Percentiles rank a stretch among this genome's conserved stretches.
Conservation (phyloP, 2,797 vertebrate genomes). For the Mus spretus region DNA sequence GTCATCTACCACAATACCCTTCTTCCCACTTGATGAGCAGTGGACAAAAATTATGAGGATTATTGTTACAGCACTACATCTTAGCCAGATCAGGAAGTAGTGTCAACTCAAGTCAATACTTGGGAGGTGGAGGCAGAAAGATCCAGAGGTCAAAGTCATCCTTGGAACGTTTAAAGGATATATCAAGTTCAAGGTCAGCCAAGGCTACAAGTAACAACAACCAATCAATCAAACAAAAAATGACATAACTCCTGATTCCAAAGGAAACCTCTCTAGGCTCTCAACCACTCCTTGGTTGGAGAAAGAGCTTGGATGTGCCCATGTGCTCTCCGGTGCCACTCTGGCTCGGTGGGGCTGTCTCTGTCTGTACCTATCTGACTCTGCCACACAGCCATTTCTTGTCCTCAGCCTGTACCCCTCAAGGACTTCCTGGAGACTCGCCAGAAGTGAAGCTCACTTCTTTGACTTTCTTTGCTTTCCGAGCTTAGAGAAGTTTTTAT, state of each 20-base stretch:
- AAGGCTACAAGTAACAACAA: background rate
- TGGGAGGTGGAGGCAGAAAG: background rate
- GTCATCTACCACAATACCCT: background rate
- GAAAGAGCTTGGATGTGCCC: background rate
- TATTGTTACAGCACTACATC: background rate
- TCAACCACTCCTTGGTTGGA: background rate
- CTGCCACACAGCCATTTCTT: background rate
- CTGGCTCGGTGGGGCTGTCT: background rate
- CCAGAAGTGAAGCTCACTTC: background rate
- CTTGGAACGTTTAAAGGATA: background rate
- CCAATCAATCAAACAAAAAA: background rate
- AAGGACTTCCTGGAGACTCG: background rate
- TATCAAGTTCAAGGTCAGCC: background rate
- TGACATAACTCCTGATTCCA: background rate
- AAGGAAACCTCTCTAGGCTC: background rate
- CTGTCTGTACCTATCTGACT: background rate
- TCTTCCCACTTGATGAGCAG: background rate
- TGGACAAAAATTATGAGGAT: background rate
- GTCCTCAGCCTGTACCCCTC: background rate
- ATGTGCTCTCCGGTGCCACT: background rate
- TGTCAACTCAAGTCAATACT: background rate
- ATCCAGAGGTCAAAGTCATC: background rate
- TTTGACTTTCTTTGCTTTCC: background rate
- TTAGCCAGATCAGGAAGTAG: background rate
- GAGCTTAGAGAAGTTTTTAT: conserved; percentile 18